Conservation (phyloP, 1,140 invertebrate species). For the Penaeus japonicus region DNA sequence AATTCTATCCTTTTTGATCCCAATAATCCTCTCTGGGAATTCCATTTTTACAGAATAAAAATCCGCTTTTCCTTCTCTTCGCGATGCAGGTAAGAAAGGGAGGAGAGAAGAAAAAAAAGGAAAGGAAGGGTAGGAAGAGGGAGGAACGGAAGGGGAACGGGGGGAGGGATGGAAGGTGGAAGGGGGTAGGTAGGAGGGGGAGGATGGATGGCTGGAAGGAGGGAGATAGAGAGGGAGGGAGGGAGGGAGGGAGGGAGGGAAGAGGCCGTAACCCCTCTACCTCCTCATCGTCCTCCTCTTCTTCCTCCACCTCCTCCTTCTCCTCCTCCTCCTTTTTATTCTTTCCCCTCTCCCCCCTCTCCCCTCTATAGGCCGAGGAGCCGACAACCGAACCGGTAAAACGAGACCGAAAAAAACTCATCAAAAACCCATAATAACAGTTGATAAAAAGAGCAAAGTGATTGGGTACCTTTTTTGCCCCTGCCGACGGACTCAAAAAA, state of each 20-base stretch:
- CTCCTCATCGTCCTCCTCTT: neutral
- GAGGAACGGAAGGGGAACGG: conserved; percentile 6
- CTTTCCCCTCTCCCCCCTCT: neutral
- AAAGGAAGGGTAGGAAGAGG: neutral
- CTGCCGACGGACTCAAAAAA: neutral
- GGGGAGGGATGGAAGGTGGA: conserved; percentile 6
- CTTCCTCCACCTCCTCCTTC: neutral
- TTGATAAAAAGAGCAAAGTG: conserved; percentile 35
- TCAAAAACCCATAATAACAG: conserved; percentile 46
- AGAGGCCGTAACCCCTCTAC: neutral
- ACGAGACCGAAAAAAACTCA: conserved; percentile 17
- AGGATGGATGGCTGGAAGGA: neutral
- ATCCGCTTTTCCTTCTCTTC: conserved; percentile 35
- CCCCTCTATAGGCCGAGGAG: neutral
- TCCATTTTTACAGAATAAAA: conserved; percentile 22
- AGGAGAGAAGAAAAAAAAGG: neutral
- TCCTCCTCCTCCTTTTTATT: neutral
- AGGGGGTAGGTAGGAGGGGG: neutral
- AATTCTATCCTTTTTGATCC: conserved; percentile 33
- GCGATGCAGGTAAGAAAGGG: neutral
- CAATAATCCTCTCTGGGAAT: conserved; percentile 30
- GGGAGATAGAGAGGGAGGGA: neutral
- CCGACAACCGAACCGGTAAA: neutral
- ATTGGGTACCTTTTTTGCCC: neutral
- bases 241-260: no score